A percentile compares a stretch with the other conserved stretches of the same genome.
phyloP scores from a whole-genome alignment of 2,888 invertebrate genomes.

The Chloroclysta siterata region DNA sequence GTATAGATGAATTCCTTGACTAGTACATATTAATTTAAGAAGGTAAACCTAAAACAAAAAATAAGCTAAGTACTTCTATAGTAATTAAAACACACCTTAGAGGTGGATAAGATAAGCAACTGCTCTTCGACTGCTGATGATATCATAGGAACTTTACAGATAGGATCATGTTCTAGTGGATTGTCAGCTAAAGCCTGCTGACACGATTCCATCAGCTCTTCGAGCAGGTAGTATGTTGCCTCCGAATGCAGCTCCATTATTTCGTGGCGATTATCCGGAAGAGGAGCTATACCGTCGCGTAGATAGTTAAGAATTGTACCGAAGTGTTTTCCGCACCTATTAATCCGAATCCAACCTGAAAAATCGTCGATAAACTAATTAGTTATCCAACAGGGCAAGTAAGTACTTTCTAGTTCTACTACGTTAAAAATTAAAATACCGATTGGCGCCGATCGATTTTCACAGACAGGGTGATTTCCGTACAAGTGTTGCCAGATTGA shows the following conservation, averaged over 20 bases:
- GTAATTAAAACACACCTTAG: conserved; percentile 81
- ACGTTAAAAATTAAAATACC: too few species aligned
- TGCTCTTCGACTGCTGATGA: conserved; percentile 96
- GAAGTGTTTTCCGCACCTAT: conserved; percentile 98
- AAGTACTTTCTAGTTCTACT: background rate
- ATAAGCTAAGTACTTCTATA: too few species aligned
- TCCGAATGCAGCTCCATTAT: conserved; percentile 96
- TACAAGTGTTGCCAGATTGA: too few species aligned
- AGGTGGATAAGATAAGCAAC: conserved; percentile 92
- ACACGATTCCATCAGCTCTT: conserved; percentile 94
- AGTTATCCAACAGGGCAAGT: too few species aligned
- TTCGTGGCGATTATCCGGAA: conserved; percentile 96
- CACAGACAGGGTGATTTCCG: too few species aligned
- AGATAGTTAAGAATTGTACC: conserved; percentile 97
- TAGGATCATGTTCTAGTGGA: conserved; percentile 93
- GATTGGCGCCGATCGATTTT: conserved; percentile 4
- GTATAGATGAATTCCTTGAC: too few species aligned
- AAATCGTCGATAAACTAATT: conserved; percentile 19
- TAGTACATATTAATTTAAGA: too few species aligned
- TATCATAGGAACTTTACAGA: conserved; percentile 96
- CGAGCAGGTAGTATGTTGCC: conserved; percentile 98
- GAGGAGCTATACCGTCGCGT: conserved; percentile 95
- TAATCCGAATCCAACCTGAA: conserved; percentile 98
- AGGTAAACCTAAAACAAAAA: too few species aligned
- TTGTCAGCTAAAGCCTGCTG: conserved; percentile 93